A percentile compares a stretch with the other conserved stretches of the same genome.
phyloP scores from a whole-genome alignment of 1,140 invertebrate genomes.

The Coptotermes formosanus region DNA sequence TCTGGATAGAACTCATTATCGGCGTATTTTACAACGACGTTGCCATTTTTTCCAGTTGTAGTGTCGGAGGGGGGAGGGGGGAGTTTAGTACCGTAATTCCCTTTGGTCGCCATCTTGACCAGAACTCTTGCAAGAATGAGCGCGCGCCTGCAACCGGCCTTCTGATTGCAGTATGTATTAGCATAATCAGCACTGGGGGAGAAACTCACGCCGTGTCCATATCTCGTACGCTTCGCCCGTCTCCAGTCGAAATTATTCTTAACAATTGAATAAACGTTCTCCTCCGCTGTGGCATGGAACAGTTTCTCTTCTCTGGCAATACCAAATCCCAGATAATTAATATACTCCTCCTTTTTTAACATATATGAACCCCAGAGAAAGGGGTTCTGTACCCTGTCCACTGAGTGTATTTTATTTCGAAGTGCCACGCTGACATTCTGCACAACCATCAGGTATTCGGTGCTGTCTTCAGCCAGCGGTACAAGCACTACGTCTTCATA shows the following conservation, averaged over 20 bases:
- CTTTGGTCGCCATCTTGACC: background rate
- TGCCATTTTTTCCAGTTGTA: background rate
- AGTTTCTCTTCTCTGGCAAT: background rate
- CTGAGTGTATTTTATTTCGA: background rate
- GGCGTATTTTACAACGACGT: constrained; percentile 13
- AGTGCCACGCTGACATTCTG: background rate
- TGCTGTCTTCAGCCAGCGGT: background rate
- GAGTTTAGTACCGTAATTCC: background rate
- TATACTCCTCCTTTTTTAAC: constrained; percentile 22
- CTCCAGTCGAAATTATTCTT: constrained; percentile 24
- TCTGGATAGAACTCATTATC: constrained; percentile 24
- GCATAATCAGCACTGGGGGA: background rate
- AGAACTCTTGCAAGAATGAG: constrained; percentile 21
- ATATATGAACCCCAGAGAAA: constrained; percentile 1
- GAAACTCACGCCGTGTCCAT: constrained; percentile 22
- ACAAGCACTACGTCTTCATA: background rate
- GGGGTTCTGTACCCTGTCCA: constrained; percentile 1
- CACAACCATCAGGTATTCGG: background rate
- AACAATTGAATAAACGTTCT: background rate
- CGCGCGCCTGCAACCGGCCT: background rate
- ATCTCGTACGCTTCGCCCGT: background rate
- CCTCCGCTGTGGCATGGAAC: background rate
- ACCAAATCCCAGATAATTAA: background rate
- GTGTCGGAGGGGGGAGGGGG: background rate
- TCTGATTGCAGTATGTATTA: background rate